A percentile compares a stretch with the other conserved stretches of the same genome.
These are phyloP conservation scores for Apistogramma diplotaenia DNA, from an alignment of 2,113 vertebrate species.

Conservation along the genomic window DNA sequence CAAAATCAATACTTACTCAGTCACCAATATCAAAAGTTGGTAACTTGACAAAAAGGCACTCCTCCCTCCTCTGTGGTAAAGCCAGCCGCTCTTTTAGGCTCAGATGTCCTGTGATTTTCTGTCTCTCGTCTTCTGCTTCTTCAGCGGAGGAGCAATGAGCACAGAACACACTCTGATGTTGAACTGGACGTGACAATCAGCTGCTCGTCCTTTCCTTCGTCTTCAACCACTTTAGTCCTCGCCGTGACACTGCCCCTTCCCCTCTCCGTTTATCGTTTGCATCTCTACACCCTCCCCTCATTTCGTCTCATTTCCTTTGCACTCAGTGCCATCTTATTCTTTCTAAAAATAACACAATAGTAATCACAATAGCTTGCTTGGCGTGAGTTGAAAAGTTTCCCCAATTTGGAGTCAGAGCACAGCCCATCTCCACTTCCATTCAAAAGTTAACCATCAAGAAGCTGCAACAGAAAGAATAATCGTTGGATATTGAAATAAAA, in stretches of 20 bases:
- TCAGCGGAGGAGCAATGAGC: slow-evolving; percentile 8
- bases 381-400: slow-evolving; percentile 34
- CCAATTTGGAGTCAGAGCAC: neutral
- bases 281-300: slow-evolving; percentile 52
- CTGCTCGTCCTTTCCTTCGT: slow-evolving; percentile 26
- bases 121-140: neutral
- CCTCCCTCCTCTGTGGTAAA: slow-evolving; percentile 1
- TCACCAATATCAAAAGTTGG: slow-evolving; percentile 16
- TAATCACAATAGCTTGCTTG: slow-evolving; percentile 58
- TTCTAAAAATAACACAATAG: slow-evolving; percentile 74
- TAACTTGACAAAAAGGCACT: slow-evolving; percentile 43
- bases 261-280: slow-evolving; percentile 57
- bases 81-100: neutral
- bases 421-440: neutral
- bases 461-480: neutral
- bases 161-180: slow-evolving; percentile 15
- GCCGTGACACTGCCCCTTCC: slow-evolving; percentile 36
- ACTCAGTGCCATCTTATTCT: slow-evolving; percentile 40
- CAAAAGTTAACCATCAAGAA: slow-evolving; percentile 4
- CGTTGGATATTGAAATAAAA: neutral
- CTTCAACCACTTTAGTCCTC: slow-evolving; percentile 37
- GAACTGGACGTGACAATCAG: slow-evolving; percentile 31
- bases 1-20: slow-evolving; percentile 43
- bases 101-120: slow-evolving; percentile 7
- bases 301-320: slow-evolving; percentile 69